Conservation (phyloP, 2,888 invertebrate species). For the Notodonta dromedarius region DNA sequence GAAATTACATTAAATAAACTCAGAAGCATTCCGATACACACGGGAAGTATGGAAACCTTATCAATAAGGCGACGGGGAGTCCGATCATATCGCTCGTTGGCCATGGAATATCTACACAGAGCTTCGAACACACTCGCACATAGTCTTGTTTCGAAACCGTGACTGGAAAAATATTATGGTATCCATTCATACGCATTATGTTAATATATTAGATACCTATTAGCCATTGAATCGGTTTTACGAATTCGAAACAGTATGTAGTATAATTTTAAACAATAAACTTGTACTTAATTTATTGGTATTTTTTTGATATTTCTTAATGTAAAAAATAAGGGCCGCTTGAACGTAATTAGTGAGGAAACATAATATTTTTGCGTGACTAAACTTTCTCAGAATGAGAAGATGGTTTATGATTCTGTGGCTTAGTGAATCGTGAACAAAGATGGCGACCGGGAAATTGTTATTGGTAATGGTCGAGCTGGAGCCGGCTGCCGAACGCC, state of each 20-base stretch:
- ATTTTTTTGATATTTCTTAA: conserved; percentile 11
- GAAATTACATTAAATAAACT: conserved; percentile 76
- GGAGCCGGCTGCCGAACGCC: conserved; percentile 29
- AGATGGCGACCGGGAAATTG: conserved; percentile 69
- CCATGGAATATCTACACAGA: conserved; percentile 67
- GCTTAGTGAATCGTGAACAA: conserved; percentile 63
- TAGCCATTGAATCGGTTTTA: conserved; percentile 32
- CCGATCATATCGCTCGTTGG: conserved; percentile 74
- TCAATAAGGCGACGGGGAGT: conserved; percentile 81
- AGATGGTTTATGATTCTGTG: conserved; percentile 44
- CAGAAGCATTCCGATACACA: conserved; percentile 77
- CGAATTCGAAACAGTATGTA: background rate
- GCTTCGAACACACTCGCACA: conserved; percentile 64
- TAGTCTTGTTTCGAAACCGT: conserved; percentile 66
- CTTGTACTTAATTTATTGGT: conserved; percentile 8
- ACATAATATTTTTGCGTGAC: conserved; percentile 24
- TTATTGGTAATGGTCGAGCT: conserved; percentile 61
- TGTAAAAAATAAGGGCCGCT: background rate
- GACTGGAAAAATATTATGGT: conserved; percentile 58
- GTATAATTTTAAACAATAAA: background rate
- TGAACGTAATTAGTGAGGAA: conserved; percentile 18
- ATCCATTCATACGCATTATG: conserved; percentile 47
- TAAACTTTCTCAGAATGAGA: conserved; percentile 33
- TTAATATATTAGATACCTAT: conserved; percentile 44
- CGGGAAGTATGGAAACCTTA: conserved; percentile 81